Base-by-base conservation (phyloP, 2,797 vertebrate genomes). In the Nannoperca australis region DNA sequence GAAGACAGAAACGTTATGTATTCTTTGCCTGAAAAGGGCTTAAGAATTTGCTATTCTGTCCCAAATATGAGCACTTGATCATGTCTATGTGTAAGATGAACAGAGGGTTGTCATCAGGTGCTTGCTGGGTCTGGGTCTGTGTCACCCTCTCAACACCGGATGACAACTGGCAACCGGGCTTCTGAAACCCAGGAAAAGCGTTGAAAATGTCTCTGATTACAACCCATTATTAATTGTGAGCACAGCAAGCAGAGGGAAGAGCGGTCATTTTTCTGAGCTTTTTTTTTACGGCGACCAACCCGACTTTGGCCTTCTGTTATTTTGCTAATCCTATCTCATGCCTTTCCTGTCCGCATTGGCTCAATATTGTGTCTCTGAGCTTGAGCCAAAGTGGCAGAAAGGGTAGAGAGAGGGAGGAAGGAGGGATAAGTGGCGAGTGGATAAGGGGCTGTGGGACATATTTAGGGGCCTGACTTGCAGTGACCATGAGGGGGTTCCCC, bases 181-280 rank as follows among this genome's bases (percentile, higher is more conserved):
- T 81, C 79, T 86, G 78, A 90, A 91, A 88, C 83, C 84, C 55
- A 58, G 83, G 79, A 79, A 70, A 87, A 61, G 77, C 0, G 63
- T 64, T 85, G 79, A 89, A 92, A 84, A 86, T 34, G n/a, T 67
- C 64, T 78, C 81, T 81, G 86, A 91, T 92, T 93, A 83, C 73
- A 59, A 58, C 36, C 69, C 71, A 71, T 93, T 89, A 94, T 93
- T 94, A 92, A 93, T 93, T 90, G 84, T 88, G 42, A 67, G 70
- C 70, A 67, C 51, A 76, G 59, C 70, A 64, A 82, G 64, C 67
- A 69, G 63, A 78, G 71, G 81, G 70, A 32, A n/a, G 22, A 76
- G 63, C 0, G 22, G 75, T 91, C 68, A 54, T 84, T 88, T 90
- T 84, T 87, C 89, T 73, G 47, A 58, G 40, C 36, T 74, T 60